Percentiles rank a stretch among this genome's conserved stretches.
These are phyloP conservation scores for Monomorium pharaonis DNA, from an alignment of 1,140 invertebrate genomes.

Conservation along the genomic window DNA sequence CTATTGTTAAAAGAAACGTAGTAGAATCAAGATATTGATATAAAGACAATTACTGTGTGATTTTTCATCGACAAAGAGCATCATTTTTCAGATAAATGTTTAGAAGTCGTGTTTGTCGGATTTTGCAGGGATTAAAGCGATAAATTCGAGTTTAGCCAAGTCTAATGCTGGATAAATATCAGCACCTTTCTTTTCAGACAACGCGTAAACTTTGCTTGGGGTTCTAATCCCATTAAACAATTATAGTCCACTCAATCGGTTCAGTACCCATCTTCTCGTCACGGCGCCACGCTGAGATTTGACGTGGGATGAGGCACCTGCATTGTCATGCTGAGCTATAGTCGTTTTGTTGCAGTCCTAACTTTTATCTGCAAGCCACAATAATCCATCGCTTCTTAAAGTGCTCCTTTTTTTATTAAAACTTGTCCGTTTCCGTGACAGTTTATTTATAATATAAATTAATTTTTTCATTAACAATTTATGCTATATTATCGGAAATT, in stretches of 20 bases:
- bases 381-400: slow-evolving; percentile 50
- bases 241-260: slow-evolving; percentile 79
- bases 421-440: background rate
- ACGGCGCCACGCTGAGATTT: slow-evolving; percentile 84
- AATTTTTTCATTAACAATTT: background rate
- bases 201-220: slow-evolving; percentile 77
- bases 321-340: slow-evolving; percentile 83
- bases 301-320: slow-evolving; percentile 85
- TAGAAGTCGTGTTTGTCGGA: slow-evolving; percentile 50
- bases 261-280: slow-evolving; percentile 71
- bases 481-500: background rate
- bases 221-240: slow-evolving; percentile 83
- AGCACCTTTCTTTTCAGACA: slow-evolving; percentile 33
- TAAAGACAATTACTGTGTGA: background rate
- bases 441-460: slow-evolving; percentile 3
- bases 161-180: slow-evolving; percentile 74
- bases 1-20: background rate
- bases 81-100: slow-evolving; percentile 56
- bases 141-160: slow-evolving; percentile 69
- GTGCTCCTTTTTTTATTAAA: slow-evolving; percentile 11
- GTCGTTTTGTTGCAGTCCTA: slow-evolving; percentile 69
- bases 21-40: background rate
- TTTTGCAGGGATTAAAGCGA: slow-evolving; percentile 61
- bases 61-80: slow-evolving; percentile 21
- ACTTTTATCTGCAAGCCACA: slow-evolving; percentile 71